Conservation (phyloP, 2,797 vertebrate species). For the Rhabdophis nuchalis region DNA sequence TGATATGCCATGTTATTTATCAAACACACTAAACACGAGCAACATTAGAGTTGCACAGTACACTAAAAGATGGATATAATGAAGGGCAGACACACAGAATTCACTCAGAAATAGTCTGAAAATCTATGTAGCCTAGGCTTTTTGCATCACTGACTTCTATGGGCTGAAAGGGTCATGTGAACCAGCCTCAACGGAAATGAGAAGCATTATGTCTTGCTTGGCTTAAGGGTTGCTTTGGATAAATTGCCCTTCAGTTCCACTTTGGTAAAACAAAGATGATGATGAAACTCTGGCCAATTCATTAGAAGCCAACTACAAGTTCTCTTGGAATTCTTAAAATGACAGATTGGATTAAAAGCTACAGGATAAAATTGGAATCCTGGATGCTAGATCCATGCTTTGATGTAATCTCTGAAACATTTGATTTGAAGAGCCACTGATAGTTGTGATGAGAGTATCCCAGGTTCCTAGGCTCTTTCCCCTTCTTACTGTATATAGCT, state of each 20-base stretch:
- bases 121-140: background rate
- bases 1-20: background rate
- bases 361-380: background rate
- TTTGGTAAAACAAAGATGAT: background rate
- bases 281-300: background rate
- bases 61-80: background rate
- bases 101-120: background rate
- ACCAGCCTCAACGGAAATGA: background rate
- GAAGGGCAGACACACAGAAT: background rate
- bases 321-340: background rate
- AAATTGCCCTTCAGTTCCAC: background rate
- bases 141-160: background rate
- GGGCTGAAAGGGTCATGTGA: background rate
- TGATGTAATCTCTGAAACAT: conserved; percentile 18
- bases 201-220: background rate
- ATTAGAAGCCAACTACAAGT: background rate
- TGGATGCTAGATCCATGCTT: background rate
- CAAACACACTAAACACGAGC: background rate
- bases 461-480: conserved; percentile 20
- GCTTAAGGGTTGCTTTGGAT: background rate
- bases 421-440: conserved; percentile 20
- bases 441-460: conserved; percentile 33
- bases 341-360: background rate
- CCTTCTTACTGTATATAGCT: background rate
- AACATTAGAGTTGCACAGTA: background rate